A percentile compares a stretch with the other conserved stretches of the same genome.
Conservation (phyloP, 1,140 invertebrate species). For the Drosophila carrolli region DNA sequence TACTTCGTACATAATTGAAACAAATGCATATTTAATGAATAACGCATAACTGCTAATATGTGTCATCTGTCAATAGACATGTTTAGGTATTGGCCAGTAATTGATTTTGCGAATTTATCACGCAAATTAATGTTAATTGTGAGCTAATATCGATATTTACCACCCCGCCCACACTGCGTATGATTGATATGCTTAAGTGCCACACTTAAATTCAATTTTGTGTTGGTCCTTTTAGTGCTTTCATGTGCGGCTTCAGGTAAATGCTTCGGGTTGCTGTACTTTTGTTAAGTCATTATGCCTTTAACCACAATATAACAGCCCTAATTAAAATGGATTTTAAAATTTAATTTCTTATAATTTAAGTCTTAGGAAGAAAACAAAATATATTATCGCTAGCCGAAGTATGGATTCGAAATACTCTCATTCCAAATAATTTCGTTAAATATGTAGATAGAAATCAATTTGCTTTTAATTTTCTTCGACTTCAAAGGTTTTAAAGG, state of each 20-base stretch:
- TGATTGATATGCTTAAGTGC: constrained; percentile 37
- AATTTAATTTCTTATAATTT: too few relatives aligned
- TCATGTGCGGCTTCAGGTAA: neutral
- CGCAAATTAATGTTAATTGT: constrained; percentile 76
- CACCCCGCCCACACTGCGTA: constrained; percentile 19
- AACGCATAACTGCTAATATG: constrained; percentile 59
- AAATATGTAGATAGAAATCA: too few relatives aligned
- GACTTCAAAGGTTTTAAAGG: too few relatives aligned
- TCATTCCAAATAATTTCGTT: too few relatives aligned
- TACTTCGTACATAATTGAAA: constrained; percentile 62
- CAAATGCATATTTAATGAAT: constrained; percentile 76
- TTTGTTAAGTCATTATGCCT: constrained; percentile 32
- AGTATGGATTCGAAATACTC: too few relatives aligned
- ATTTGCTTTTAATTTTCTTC: too few relatives aligned
- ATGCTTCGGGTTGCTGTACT: neutral
- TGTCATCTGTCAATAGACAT: constrained; percentile 62
- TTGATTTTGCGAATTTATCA: constrained; percentile 79
- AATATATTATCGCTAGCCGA: too few relatives aligned
- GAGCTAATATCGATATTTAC: constrained; percentile 65
- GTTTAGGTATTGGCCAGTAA: constrained; percentile 43
- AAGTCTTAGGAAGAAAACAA: too few relatives aligned
- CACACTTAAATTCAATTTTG: constrained; percentile 2
- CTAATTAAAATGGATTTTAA: neutral
- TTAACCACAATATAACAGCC: neutral
- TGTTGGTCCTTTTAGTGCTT: neutral